Evolutionary conservation across 2,113 vertebrate species (phyloP).

Genomic region (Isichthys henryi): DNA sequence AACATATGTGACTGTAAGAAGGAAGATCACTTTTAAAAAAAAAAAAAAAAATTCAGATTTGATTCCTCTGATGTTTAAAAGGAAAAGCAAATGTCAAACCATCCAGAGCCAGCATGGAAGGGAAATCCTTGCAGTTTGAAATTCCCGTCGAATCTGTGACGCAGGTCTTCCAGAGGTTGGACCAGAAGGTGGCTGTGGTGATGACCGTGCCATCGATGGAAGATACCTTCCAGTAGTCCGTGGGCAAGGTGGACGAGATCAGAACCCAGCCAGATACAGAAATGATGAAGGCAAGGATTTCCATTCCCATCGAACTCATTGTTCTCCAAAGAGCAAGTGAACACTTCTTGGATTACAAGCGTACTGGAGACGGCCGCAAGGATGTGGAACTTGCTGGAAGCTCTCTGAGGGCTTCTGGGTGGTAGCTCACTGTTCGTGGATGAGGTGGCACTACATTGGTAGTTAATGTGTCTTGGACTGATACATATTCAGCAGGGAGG

Average conservation of each 20-base stretch:
- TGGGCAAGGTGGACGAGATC: conserved; percentile 80
- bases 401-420: conserved; percentile 2
- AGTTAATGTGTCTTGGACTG: conserved; percentile 54
- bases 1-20: not conserved
- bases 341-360: not conserved
- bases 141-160: conserved; percentile 91
- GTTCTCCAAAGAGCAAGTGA: conserved; percentile 17
- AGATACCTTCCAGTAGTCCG: conserved; percentile 92
- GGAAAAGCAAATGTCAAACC: conserved; percentile 60
- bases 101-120: conserved; percentile 88
- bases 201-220: conserved; percentile 85
- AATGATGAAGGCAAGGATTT: conserved; percentile 78
- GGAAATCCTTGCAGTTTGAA: conserved; percentile 90
- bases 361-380: conserved; percentile 4
- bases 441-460: conserved; percentile 35
- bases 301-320: conserved; percentile 67
- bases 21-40: not conserved
- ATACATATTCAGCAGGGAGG: conserved; percentile 50
- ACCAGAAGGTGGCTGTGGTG: conserved; percentile 88
- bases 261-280: conserved; percentile 79
- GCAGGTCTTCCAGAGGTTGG: conserved; percentile 90
- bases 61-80: not conserved
- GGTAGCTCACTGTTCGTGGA: conserved; percentile 31
- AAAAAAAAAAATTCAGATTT: not conserved
- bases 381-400: conserved; percentile 19